Evolutionary conservation across 2,113 vertebrate species (phyloP).

Genomic region (Vulpes ferrilata): DNA sequence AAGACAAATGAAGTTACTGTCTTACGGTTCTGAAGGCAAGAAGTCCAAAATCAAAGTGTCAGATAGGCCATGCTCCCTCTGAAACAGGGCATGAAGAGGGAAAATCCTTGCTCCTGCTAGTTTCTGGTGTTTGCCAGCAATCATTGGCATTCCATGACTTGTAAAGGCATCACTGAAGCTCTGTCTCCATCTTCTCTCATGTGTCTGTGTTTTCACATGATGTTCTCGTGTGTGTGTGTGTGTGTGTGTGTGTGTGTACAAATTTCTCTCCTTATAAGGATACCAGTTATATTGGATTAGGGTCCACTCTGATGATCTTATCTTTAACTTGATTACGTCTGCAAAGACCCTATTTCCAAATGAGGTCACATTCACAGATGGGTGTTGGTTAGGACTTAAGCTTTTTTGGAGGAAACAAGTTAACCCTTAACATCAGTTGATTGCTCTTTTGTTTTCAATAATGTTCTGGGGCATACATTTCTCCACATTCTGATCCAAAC

Average conservation of each 20-base stretch:
- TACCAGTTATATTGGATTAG: neutral
- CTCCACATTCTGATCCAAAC: neutral
- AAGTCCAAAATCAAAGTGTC: neutral
- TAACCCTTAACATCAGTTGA: neutral
- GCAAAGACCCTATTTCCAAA: neutral
- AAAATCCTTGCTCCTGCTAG: neutral
- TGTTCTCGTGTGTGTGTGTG: neutral
- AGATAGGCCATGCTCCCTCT: neutral
- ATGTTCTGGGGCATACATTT: neutral
- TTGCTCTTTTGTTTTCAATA: neutral
- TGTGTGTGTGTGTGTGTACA: neutral
- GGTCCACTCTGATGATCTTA: neutral
- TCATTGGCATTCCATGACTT: neutral
- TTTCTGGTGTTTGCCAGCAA: neutral
- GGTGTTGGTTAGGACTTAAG: neutral
- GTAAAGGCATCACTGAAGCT: neutral
- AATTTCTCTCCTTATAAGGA: neutral
- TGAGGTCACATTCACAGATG: neutral
- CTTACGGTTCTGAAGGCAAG: neutral
- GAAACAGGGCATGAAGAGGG: neutral
- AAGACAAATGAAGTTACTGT: neutral
- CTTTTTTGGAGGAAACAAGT: neutral
- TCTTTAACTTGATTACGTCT: neutral
- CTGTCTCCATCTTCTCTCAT: neutral
- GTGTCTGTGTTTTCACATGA: neutral